Evolutionary conservation across 2,113 vertebrate species (phyloP).

Genomic region (Chiloscyllium plagiosum): DNA sequence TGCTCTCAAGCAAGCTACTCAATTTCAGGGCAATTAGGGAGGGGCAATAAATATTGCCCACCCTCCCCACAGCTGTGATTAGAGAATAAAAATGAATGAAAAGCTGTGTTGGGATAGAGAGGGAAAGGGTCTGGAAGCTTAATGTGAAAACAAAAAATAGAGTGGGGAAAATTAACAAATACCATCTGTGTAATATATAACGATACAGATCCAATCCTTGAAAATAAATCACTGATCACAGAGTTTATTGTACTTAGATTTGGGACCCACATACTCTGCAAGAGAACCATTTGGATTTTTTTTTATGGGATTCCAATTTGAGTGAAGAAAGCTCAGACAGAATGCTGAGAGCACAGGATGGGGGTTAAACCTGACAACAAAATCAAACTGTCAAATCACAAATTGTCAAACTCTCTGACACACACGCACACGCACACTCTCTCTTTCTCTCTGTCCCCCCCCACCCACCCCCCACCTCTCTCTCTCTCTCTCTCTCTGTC

Average conservation of each 20-base stretch:
- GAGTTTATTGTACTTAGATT: too few relatives aligned
- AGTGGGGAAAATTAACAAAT: not conserved
- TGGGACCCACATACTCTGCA: too few relatives aligned
- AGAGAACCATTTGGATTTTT: too few relatives aligned
- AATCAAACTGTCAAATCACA: not conserved
- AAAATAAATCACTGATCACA: not conserved
- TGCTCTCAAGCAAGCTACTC: too few relatives aligned
- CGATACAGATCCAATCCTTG: too few relatives aligned
- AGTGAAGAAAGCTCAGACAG: not conserved
- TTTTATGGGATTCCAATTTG: not conserved
- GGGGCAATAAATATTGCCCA: too few relatives aligned
- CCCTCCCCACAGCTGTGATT: too few relatives aligned
- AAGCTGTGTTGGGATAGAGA: not conserved
- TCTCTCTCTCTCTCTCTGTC: accelerated
- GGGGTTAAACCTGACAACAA: not conserved
- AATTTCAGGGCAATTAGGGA: too few relatives aligned
- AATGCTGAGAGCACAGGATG: not conserved
- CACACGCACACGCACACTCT: too few relatives aligned
- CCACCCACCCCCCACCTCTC: too few relatives aligned
- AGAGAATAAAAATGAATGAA: not conserved
- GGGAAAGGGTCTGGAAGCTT: not conserved
- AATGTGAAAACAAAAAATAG: not conserved
- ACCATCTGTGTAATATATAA: not conserved
- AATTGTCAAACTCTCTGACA: too few relatives aligned
- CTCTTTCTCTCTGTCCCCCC: too few relatives aligned